phyloP scores from a whole-genome alignment of 2,888 invertebrate species.

The Dione vanillae region DNA sequence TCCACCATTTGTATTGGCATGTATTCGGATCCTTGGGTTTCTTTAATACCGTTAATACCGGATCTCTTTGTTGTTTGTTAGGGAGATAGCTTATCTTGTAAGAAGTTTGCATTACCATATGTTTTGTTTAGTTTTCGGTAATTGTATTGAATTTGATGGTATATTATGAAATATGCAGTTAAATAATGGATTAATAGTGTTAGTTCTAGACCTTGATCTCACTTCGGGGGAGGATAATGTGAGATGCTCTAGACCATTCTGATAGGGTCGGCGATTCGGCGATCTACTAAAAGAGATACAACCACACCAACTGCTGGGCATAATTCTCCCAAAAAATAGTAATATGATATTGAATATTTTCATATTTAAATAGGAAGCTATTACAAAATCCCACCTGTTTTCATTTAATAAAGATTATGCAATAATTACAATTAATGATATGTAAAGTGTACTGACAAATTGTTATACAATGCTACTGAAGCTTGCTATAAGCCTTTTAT shows the following conservation, averaged over 20 bases:
- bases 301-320: too few relatives aligned
- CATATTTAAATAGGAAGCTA: too few relatives aligned
- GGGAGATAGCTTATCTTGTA: background rate
- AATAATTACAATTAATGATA: background rate
- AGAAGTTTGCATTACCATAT: background rate
- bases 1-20: conserved; percentile 45
- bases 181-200: too few relatives aligned
- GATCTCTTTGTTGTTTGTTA: conserved; percentile 32
- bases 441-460: background rate
- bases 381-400: background rate
- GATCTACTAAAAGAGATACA: too few relatives aligned
- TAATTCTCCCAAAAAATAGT: too few relatives aligned
- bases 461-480: background rate
- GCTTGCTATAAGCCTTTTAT: background rate
- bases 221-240: too few relatives aligned
- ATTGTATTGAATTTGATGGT: background rate
- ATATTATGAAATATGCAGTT: too few relatives aligned
- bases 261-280: too few relatives aligned
- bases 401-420: background rate
- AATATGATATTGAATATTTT: too few relatives aligned
- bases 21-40: conserved; percentile 14
- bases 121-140: background rate
- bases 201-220: too few relatives aligned
- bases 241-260: too few relatives aligned
- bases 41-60: conserved; percentile 25